Evolutionary conservation across 2,113 vertebrate genomes (phyloP).

Genomic region (Brachyistius frenatus): DNA sequence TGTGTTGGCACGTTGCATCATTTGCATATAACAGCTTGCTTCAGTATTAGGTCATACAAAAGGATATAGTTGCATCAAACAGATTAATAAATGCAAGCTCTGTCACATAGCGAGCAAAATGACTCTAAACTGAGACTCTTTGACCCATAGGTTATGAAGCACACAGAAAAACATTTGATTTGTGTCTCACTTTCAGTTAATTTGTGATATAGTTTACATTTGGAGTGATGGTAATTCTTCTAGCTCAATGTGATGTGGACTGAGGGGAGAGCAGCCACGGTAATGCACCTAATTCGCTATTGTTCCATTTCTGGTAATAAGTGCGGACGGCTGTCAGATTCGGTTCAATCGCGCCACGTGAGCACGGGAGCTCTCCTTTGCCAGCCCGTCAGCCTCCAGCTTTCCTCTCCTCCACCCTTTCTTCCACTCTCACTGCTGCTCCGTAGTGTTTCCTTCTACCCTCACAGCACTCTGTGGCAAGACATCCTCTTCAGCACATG

Average conservation of each 20-base stretch:
- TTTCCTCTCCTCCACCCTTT: conserved; percentile 56
- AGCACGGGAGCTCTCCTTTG: conserved; percentile 68
- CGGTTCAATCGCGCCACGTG: conserved; percentile 72
- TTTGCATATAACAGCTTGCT: conserved; percentile 32
- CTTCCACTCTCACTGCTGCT: conserved; percentile 42
- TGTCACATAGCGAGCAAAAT: neutral
- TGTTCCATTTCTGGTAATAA: conserved; percentile 81
- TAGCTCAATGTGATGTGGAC: conserved; percentile 54
- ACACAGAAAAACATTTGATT: conserved; percentile 56
- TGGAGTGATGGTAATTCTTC: conserved; percentile 70
- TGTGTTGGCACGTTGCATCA: neutral
- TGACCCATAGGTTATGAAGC: conserved; percentile 48
- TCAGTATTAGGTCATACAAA: neutral
- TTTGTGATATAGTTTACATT: conserved; percentile 66
- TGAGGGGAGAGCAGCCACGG: conserved; percentile 65
- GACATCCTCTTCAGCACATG: no score
- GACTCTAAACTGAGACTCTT: conserved; percentile 39
- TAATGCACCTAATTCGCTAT: conserved; percentile 81
- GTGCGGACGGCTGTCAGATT: conserved; percentile 82
- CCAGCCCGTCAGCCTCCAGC: conserved; percentile 66
- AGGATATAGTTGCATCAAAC: neutral
- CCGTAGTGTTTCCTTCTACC: conserved; percentile 32
- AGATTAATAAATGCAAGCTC: conserved; percentile 18
- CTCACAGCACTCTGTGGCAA: no score
- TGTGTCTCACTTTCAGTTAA: conserved; percentile 61